These are phyloP conservation scores for Venustaconcha ellipsiformis DNA, from an alignment of 1,140 invertebrate genomes.

Conservation along the genomic window DNA sequence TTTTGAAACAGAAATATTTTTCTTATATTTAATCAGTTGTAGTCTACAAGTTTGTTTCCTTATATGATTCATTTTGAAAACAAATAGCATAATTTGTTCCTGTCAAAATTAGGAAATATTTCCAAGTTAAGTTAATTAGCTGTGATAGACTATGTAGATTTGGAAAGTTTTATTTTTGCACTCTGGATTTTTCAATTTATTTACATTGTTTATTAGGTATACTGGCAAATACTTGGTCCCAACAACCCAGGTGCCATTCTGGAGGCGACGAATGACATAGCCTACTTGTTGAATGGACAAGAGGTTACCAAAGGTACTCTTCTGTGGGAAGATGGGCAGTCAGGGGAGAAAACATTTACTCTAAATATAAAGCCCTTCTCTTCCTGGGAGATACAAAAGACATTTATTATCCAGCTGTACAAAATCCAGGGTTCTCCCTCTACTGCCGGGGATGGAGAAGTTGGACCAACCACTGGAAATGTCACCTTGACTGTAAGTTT, in stretches of 20 bases:
- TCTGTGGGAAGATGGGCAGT: conserved; percentile 52
- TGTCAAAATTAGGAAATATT: too few relatives aligned
- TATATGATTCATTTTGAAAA: too few relatives aligned
- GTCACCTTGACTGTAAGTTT: conserved; percentile 54
- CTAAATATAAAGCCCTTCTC: conserved; percentile 58
- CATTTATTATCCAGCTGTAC: conserved; percentile 57
- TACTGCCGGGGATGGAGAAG: conserved; percentile 53
- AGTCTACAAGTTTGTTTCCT: too few relatives aligned
- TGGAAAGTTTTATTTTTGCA: neutral
- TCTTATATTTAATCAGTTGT: too few relatives aligned
- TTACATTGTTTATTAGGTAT: conserved; percentile 40
- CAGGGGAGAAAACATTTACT: conserved; percentile 49
- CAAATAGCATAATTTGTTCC: too few relatives aligned
- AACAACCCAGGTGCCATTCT: conserved; percentile 53
- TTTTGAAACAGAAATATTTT: too few relatives aligned
- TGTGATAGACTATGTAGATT: too few relatives aligned
- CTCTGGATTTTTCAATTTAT: neutral
- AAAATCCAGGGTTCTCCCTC: conserved; percentile 42
- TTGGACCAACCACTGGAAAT: conserved; percentile 44
- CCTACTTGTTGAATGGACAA: conserved; percentile 29
- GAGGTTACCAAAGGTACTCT: conserved; percentile 53
- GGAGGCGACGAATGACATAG: conserved; percentile 57
- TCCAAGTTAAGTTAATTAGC: too few relatives aligned
- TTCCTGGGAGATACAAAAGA: conserved; percentile 62
- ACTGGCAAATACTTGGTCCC: conserved; percentile 64